These are phyloP conservation scores for Megalonaias nervosa DNA, from an alignment of 1,140 invertebrate species.

Conservation along the genomic window DNA sequence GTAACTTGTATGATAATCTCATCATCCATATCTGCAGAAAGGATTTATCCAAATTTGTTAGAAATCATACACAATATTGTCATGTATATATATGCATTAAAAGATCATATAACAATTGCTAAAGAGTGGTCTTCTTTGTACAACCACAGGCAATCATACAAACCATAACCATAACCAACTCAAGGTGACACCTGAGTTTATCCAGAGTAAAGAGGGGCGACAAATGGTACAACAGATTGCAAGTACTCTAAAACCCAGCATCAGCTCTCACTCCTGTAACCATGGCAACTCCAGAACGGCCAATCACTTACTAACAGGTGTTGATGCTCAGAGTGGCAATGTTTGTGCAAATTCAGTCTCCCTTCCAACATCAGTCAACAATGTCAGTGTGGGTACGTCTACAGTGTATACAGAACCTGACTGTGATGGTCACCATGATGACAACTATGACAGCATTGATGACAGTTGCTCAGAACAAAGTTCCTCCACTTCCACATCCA, in stretches of 20 bases:
- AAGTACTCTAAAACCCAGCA: conserved; percentile 36
- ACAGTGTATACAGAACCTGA: conserved; percentile 64
- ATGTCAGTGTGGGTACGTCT: conserved; percentile 64
- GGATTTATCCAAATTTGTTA: too few relatives aligned
- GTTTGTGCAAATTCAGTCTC: conserved; percentile 48
- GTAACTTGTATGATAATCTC: too few relatives aligned
- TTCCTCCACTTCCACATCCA: conserved; percentile 71
- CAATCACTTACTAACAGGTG: conserved; percentile 19
- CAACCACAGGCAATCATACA: neutral
- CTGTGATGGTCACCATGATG: conserved; percentile 65
- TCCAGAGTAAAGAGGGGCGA: conserved; percentile 46
- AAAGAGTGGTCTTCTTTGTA: too few relatives aligned
- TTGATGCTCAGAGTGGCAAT: conserved; percentile 1
- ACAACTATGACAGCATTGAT: conserved; percentile 69
- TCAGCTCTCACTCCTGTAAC: conserved; percentile 32
- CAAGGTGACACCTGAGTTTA: conserved; percentile 38
- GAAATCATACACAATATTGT: neutral
- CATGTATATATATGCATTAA: neutral
- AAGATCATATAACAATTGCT: too few relatives aligned
- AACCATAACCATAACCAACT: conserved; percentile 21
- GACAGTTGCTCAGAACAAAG: conserved; percentile 75
- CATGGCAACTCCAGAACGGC: conserved; percentile 26
- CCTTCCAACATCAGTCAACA: conserved; percentile 56
- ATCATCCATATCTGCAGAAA: too few relatives aligned
- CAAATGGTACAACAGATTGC: conserved; percentile 47